phyloP scores from a whole-genome alignment of 2,113 vertebrate species.

The Trochalopteron elliotii region DNA sequence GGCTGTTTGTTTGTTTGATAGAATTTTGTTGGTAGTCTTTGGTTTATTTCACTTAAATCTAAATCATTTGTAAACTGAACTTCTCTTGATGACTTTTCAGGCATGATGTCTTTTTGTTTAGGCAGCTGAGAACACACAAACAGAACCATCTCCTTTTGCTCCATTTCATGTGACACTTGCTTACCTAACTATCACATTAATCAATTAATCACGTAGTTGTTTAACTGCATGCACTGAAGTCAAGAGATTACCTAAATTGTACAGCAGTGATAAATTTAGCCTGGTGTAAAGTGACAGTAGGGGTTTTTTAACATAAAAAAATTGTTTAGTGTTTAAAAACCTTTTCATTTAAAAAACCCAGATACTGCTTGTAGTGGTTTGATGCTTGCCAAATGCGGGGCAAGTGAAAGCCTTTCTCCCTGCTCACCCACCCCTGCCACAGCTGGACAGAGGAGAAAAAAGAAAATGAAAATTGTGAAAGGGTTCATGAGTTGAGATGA shows the following conservation, averaged over 20 bases:
- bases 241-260: background rate
- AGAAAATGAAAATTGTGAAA: background rate
- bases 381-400: background rate
- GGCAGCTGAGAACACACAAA: background rate
- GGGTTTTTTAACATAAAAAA: background rate
- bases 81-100: background rate
- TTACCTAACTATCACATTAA: background rate
- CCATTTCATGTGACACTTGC: background rate
- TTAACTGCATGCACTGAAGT: background rate
- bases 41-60: background rate
- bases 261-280: background rate
- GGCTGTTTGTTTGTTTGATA: background rate
- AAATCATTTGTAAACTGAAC: background rate
- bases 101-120: background rate
- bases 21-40: background rate
- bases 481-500: background rate
- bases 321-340: background rate
- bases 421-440: no score
- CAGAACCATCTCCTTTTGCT: background rate
- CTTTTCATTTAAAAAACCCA: background rate
- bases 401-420: background rate
- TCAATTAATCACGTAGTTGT: background rate
- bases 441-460: background rate
- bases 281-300: background rate
- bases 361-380: background rate